phyloP scores from a whole-genome alignment of 2,113 vertebrate genomes.

The Grus americana region DNA sequence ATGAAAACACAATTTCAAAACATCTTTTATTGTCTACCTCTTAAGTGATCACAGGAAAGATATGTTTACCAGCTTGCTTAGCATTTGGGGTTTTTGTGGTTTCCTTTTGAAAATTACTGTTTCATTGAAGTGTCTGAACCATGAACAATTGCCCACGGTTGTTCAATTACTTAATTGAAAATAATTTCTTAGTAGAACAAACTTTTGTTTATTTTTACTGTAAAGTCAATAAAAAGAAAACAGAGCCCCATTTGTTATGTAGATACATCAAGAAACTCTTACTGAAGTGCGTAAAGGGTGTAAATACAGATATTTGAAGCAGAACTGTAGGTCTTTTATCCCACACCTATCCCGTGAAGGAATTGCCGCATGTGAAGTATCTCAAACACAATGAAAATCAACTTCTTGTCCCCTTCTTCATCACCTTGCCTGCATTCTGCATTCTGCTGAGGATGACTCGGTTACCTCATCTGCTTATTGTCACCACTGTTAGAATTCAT shows the following conservation, averaged over 20 bases:
- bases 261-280: background rate
- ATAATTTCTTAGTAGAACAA: background rate
- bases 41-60: background rate
- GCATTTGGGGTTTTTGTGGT: background rate
- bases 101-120: conserved; percentile 13
- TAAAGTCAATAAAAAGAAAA: background rate
- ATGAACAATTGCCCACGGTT: background rate
- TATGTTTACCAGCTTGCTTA: background rate
- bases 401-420: background rate
- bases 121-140: background rate
- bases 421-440: background rate
- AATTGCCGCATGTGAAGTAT: background rate
- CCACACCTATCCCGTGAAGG: too few species aligned
- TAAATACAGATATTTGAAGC: background rate
- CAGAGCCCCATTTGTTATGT: background rate
- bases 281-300: background rate
- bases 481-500: background rate
- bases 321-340: background rate
- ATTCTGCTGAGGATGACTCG: background rate
- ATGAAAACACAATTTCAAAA: background rate
- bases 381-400: background rate
- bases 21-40: background rate
- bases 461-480: background rate
- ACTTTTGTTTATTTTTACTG: background rate
- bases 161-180: background rate